Percentiles rank a stretch among this genome's conserved stretches.
phyloP scores from a whole-genome alignment of 2,888 invertebrate genomes.

The Salticus scenicus region DNA sequence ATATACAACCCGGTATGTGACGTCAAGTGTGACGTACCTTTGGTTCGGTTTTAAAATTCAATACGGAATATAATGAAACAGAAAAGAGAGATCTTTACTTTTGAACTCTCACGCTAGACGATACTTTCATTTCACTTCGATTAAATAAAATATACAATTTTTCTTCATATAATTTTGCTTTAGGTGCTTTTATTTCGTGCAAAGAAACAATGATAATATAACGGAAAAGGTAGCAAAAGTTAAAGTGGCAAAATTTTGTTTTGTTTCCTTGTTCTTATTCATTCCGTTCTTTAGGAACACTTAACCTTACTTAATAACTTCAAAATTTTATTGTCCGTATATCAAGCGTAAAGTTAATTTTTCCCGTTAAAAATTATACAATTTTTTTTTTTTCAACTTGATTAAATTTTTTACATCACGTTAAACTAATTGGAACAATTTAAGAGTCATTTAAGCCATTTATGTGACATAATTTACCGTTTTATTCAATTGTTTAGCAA shows the following conservation, averaged over 20 bases:
- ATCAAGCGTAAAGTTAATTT: too few species aligned
- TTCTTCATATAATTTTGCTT: constrained; percentile 1
- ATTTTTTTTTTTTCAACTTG: too few species aligned
- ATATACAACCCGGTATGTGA: constrained; percentile 50
- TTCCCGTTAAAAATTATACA: too few species aligned
- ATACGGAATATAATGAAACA: constrained; percentile 6
- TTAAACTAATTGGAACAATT: too few species aligned
- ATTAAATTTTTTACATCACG: too few species aligned
- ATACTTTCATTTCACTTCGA: background rate
- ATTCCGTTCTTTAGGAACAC: background rate
- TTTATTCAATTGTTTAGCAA: too few species aligned
- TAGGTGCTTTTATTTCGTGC: constrained; percentile 34
- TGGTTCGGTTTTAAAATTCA: background rate
- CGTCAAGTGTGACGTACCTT: constrained; percentile 49
- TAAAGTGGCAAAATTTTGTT: background rate
- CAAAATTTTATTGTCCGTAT: too few species aligned
- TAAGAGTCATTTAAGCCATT: too few species aligned
- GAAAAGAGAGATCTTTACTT: background rate
- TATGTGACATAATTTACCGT: too few species aligned
- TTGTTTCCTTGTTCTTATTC: constrained; percentile 5
- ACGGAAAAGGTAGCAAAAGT: constrained; percentile 7
- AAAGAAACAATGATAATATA: constrained; percentile 16
- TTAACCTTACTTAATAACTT: background rate
- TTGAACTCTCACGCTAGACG: background rate
- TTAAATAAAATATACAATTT: background rate